These are phyloP conservation scores for Ellobium chinense DNA, from an alignment of 2,888 invertebrate genomes.

Conservation along the genomic window DNA sequence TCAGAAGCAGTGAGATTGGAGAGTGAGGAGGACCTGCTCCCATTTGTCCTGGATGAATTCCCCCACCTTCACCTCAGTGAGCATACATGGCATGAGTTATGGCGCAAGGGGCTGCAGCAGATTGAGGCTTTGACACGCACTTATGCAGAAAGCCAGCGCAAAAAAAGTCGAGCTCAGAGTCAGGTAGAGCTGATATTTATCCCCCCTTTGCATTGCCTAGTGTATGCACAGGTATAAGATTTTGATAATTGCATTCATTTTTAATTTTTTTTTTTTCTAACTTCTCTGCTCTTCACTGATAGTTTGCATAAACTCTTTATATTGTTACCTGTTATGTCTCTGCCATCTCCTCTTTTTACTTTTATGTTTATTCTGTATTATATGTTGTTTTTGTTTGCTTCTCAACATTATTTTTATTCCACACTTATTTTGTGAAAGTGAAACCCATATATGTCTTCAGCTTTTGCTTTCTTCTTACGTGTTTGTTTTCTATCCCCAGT, in stretches of 20 bases:
- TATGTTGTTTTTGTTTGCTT: no score
- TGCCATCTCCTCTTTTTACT: no score
- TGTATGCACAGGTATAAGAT: no score
- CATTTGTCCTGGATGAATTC: conserved; percentile 76
- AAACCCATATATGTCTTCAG: no score
- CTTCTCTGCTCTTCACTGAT: not conserved
- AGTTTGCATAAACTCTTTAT: not conserved
- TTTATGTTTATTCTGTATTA: no score
- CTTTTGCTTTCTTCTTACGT: no score
- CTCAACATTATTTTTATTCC: no score
- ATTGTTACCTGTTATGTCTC: no score
- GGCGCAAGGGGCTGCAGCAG: conserved; percentile 73
- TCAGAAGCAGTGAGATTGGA: conserved; percentile 65
- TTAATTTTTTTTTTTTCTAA: not conserved
- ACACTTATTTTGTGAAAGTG: no score
- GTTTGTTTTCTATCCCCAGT: conserved; percentile 59
- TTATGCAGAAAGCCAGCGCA: conserved; percentile 69
- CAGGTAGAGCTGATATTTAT: no score
- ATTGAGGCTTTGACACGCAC: conserved; percentile 73
- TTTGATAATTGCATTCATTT: no score
- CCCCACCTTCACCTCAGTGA: conserved; percentile 76
- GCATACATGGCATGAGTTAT: conserved; percentile 77
- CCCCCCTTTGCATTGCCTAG: no score
- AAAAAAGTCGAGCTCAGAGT: conserved; percentile 71
- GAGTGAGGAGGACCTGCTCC: conserved; percentile 74